Evolutionary conservation across 2,113 vertebrate species (phyloP), one percentile per base, ranked within the genome.

Genomic region (Gnathonemus echidnorhynchus): DNA sequence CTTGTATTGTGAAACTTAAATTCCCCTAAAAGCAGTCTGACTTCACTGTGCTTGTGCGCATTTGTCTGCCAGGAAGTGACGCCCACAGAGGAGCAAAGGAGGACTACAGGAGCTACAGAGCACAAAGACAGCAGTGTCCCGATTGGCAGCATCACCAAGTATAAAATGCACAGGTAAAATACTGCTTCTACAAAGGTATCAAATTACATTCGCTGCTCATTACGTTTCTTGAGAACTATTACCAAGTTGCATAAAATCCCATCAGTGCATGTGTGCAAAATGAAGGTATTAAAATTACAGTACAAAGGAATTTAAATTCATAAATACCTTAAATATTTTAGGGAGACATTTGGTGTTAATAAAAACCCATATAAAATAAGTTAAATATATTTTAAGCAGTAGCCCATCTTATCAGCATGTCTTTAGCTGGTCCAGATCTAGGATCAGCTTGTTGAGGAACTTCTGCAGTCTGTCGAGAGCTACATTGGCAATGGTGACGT

Each of bases 381-480:
- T 86, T 83, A 89, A 80, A 53, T 52, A 58, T 42, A 45, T 31
- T 42, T 48, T 7, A 83, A 77, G 49, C 2, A 50, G 17, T 21
- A 31, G 17, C 49, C 27, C 13, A 45, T n/a, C 2, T 35, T 21
- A 9, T 89, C 92, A 95, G 92, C 95, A 96, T 50, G 83, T 84
- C 2, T 89, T 92, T 27, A 91, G 42, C 45, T 93, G 88, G 53
- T 95, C 93, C 77, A 96, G 89, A 56, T 94, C 92, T 58, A 0
- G 88, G 10, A 93, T 77, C 70, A 96, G 91, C 52, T 90, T 91
- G 49, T 92, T 90, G 5, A 96, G 94, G 27, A 89, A 92, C 0
- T 89, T 91, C 62, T 93, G 93, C 53, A 96, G 94, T 53, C 93
- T 92, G 84, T 91, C 92, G 83, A 96, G 92, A 3, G 93, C 91